phyloP scores from a whole-genome alignment of 2,113 vertebrate genomes.

The Cercocebus atys region DNA sequence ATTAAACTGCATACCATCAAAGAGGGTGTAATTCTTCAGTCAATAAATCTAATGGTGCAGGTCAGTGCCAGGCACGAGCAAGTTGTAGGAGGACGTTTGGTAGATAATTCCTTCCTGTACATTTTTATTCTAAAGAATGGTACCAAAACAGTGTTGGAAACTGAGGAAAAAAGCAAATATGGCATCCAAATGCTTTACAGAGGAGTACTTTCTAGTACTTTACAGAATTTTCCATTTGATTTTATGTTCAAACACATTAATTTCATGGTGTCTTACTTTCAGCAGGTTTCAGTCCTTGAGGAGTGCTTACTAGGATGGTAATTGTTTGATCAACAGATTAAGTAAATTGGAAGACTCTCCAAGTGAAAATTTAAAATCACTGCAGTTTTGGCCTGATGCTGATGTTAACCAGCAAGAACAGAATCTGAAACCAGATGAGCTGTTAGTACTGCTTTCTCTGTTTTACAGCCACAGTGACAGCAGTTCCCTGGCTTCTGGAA shows the following conservation, averaged over 20 bases:
- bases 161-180: not conserved
- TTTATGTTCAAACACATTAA: not conserved
- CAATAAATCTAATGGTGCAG: not conserved
- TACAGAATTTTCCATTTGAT: not conserved
- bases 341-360: not conserved
- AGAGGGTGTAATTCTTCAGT: not conserved
- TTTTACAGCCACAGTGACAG: conserved; percentile 34
- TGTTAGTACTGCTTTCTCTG: not conserved
- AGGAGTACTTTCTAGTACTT: not conserved
- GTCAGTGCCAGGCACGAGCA: too few species aligned
- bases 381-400: not conserved
- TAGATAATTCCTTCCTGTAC: not conserved
- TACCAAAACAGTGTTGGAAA: not conserved
- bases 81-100: too few species aligned
- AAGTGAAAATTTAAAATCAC: not conserved
- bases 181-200: not conserved
- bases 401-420: not conserved
- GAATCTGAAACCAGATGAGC: not conserved
- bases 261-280: not conserved
- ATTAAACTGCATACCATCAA: not conserved
- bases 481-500: conserved; percentile 46
- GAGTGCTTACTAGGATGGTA: not conserved
- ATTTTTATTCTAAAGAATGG: conserved; percentile 13
- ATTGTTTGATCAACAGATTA: not conserved
- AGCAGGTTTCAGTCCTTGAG: not conserved